Conservation (phyloP, 2,888 invertebrate genomes). For the Tortricodes alternella region DNA sequence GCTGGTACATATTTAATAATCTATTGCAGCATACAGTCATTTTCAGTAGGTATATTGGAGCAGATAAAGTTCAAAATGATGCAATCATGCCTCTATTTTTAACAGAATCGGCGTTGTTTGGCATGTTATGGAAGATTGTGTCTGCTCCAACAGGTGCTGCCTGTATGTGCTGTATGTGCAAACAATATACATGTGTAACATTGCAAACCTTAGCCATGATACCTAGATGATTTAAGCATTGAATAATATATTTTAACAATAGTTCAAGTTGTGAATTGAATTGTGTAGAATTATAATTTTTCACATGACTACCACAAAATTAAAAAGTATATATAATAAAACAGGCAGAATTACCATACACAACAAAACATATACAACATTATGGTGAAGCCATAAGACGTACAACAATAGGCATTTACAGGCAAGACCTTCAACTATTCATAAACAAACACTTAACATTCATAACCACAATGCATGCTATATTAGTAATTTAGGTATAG, state of each 20-base stretch:
- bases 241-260: no score
- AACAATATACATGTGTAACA: no score
- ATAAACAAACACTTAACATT: conserved; percentile 27
- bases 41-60: neutral
- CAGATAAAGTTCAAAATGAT: neutral
- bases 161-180: no score
- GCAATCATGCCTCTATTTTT: neutral
- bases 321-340: neutral
- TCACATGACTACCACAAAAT: neutral
- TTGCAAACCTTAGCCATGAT: no score
- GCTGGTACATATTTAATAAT: neutral
- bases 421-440: conserved; percentile 27
- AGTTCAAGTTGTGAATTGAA: no score
- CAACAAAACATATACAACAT: conserved; percentile 5
- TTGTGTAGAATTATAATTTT: no score
- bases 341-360: conserved; percentile 11
- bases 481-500: conserved; percentile 22
- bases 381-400: conserved; percentile 16
- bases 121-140: no score
- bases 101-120: no score
- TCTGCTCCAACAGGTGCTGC: no score
- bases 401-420: conserved; percentile 26
- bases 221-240: no score
- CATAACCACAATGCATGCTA: conserved; percentile 27
- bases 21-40: neutral